phyloP scores from a whole-genome alignment of 2,888 invertebrate genomes.

The Apamea epomidion region DNA sequence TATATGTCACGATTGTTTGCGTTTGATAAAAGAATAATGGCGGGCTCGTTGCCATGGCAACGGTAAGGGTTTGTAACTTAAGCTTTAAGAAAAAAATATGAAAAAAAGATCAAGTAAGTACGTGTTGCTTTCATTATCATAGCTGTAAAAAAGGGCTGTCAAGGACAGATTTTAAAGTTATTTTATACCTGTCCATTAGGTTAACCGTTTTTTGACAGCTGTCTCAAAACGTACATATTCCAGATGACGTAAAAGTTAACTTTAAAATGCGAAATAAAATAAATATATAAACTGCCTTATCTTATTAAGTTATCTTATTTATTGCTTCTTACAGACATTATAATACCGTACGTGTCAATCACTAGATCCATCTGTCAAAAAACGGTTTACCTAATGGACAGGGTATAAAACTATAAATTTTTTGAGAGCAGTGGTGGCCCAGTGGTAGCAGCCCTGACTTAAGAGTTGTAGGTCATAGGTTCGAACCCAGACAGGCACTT shows the following conservation, averaged over 20 bases:
- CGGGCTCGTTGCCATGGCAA: constrained; percentile 9
- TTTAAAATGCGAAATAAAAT: no score
- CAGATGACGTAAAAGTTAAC: no score
- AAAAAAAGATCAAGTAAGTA: background rate
- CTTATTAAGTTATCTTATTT: no score
- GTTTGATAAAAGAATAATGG: constrained; percentile 27
- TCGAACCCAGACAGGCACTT: background rate
- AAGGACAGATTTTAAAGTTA: background rate
- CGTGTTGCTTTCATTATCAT: background rate
- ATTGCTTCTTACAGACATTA: no score
- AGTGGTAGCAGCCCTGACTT: background rate
- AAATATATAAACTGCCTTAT: no score
- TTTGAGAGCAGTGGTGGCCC: background rate
- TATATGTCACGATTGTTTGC: constrained; percentile 28
- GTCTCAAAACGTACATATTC: no score
- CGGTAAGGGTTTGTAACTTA: constrained; percentile 24
- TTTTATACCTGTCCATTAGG: no score
- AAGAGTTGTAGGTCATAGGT: background rate
- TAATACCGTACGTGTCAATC: no score
- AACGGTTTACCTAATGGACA: no score
- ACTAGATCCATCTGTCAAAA: no score
- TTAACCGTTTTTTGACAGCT: no score
- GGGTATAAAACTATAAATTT: background rate
- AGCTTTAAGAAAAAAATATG: background rate
- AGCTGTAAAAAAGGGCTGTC: background rate